A percentile compares a stretch with the other conserved stretches of the same genome.
Conservation (phyloP, 2,113 vertebrate species). For the Syrmaticus mikado region DNA sequence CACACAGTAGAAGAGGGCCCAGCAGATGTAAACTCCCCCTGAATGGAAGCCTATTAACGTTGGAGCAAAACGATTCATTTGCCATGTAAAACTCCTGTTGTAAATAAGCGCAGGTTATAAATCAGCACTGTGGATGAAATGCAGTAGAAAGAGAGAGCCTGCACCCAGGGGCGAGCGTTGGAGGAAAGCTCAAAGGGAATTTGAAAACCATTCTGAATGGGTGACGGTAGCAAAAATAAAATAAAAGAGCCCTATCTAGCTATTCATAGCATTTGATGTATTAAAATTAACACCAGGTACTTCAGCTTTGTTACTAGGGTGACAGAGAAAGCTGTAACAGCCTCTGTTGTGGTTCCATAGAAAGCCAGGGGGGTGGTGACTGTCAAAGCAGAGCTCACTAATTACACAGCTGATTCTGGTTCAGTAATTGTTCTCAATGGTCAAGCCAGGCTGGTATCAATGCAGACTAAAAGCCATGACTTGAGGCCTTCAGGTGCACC, state of each 20-base stretch:
- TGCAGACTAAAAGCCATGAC: fast-evolving
- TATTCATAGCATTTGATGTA: not conserved
- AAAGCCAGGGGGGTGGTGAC: not conserved
- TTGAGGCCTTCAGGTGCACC: not conserved
- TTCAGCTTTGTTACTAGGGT: not conserved
- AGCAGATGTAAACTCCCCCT: not conserved
- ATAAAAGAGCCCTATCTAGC: not conserved
- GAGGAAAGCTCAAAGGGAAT: not conserved
- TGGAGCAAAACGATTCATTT: not conserved
- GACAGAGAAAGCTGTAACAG: not conserved
- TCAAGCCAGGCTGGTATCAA: not conserved
- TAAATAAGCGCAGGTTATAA: not conserved
- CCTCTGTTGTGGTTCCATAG: not conserved
- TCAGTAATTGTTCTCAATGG: fast-evolving
- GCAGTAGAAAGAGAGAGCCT: not conserved
- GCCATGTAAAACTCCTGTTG: not conserved
- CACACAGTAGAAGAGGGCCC: not conserved
- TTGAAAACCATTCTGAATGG: not conserved
- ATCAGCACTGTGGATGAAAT: not conserved
- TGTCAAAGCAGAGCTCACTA: fast-evolving
- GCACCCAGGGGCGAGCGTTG: not conserved
- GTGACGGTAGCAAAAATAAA: not conserved
- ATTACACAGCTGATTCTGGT: not conserved
- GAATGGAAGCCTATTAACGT: not conserved
- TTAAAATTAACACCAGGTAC: not conserved